Percentiles rank a stretch among this genome's conserved stretches.
These are phyloP conservation scores for Motacilla tschutschensis DNA, from an alignment of 2,113 vertebrate species.

Conservation along the genomic window DNA sequence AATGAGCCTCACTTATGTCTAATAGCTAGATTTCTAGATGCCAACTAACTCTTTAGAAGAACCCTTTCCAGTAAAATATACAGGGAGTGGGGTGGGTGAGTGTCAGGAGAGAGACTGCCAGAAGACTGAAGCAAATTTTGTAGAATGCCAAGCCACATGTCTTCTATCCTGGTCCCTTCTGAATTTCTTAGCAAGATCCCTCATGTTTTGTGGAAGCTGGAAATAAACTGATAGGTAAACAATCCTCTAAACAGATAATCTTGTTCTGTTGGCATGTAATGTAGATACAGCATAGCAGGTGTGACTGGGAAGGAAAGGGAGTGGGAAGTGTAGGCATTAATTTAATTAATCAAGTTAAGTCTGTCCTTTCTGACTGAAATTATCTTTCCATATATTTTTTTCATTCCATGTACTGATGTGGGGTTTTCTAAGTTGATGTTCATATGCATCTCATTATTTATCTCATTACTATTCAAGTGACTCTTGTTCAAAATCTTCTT, in stretches of 20 bases:
- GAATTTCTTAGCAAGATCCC: background rate
- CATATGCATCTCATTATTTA: background rate
- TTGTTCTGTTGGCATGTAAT: background rate
- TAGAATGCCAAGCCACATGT: background rate
- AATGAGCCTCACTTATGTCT: background rate
- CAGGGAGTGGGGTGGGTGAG: fast-evolving
- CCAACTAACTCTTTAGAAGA: background rate
- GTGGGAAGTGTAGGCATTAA: background rate
- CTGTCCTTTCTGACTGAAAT: background rate
- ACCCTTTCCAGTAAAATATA: background rate
- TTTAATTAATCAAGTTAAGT: background rate
- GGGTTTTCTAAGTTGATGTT: background rate
- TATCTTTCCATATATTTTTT: background rate
- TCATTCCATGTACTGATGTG: background rate
- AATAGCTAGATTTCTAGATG: background rate
- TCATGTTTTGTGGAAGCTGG: background rate
- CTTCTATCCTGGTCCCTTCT: background rate
- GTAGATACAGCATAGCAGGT: background rate
- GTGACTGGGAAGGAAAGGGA: background rate
- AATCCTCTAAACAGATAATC: background rate
- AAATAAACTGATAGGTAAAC: background rate
- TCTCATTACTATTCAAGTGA: background rate
- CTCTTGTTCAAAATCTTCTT: background rate
- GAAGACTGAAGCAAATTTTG: background rate
- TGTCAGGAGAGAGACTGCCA: background rate